Evolutionary conservation across 2,797 vertebrate species (phyloP).

Genomic region (Crax fasciolata): DNA sequence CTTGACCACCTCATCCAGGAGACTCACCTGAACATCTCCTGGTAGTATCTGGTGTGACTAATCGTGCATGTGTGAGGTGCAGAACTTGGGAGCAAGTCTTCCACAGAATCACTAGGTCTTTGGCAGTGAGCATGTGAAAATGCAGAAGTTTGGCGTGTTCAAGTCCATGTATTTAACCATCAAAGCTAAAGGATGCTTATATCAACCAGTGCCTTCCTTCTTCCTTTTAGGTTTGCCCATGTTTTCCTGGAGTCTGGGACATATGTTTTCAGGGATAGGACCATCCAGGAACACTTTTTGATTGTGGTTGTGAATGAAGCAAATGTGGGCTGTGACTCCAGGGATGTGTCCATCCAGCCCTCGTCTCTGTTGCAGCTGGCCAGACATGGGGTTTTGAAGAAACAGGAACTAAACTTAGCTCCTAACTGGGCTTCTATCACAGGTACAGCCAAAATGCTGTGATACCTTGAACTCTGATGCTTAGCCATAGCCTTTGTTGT

Average conservation of each 20-base stretch:
- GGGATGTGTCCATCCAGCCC: slow-evolving; percentile 85
- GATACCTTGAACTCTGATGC: background rate
- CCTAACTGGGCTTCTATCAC: slow-evolving; percentile 90
- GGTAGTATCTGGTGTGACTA: slow-evolving; percentile 71
- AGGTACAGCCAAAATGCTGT: slow-evolving; percentile 79
- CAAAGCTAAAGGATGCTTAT: background rate
- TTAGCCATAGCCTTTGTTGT: background rate
- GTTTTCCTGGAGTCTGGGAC: slow-evolving; percentile 90
- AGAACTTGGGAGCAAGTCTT: background rate
- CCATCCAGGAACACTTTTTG: slow-evolving; percentile 82
- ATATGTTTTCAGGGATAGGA: slow-evolving; percentile 90
- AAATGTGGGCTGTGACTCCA: slow-evolving; percentile 83
- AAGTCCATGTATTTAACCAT: background rate
- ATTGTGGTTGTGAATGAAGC: slow-evolving; percentile 89
- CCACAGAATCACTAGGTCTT: too few relatives aligned
- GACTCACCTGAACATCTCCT: slow-evolving; percentile 89
- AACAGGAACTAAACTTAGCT: slow-evolving; percentile 84
- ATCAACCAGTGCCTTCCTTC: background rate
- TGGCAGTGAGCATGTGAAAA: background rate
- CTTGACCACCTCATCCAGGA: slow-evolving; percentile 89
- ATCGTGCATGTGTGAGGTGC: too few relatives aligned
- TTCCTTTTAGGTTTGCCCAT: slow-evolving; percentile 89
- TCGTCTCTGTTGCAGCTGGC: slow-evolving; percentile 90
- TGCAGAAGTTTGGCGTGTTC: rapidly evolving
- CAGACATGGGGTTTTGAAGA: slow-evolving; percentile 85